Evolutionary conservation across 1,140 invertebrate genomes (phyloP), one percentile per base, ranked within the genome.

Genomic region (Diorhabda sublineata): DNA sequence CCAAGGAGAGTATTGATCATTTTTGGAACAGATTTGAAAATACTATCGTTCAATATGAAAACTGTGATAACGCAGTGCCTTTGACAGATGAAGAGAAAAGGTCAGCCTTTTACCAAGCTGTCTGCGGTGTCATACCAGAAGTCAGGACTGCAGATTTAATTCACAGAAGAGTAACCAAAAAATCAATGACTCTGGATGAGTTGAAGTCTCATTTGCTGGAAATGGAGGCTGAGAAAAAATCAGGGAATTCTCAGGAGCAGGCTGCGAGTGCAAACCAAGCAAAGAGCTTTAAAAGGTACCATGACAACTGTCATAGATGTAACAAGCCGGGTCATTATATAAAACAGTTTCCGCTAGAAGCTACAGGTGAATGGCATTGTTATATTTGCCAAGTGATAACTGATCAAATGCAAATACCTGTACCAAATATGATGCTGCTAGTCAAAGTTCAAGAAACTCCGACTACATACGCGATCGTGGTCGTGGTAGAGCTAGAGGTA

Each of bases 61-160:
- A n/a, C 52, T 56, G 52, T 56, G 52, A 56, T 56, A 56, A 56
- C n/a, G 59, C 59, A 61, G 59, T 2, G 8, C 59, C 59, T 61
- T 26, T 61, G 6, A 8, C 59, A 11, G 59, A 61, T 26, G 11
- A 61, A 61, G 59, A 61, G 2, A 61, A 61, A 61, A 61, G 7
- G 26, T 61, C n/a, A 61, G n/a, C 26, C 7, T 61, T 61, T 26
- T 61, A 61, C 59, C 59, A 61, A 61, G 59, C 59, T 2, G 59
- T 61, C 7, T 61, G 11, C 26, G 26, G 26, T 42, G 26, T 61
- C 26, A 61, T 61, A 42, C 26, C 59, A 26, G 59, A 61, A 61
- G 11, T 26, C n/a, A 7, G 59, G 26, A 61, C n/a, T 61, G 59
- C 59, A 7, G 59, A 61, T 26, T 26, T 61, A 26, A 8, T 26